These are phyloP conservation scores for Chrysolina oricalcia DNA, from an alignment of 2,888 invertebrate genomes.

Conservation along the genomic window DNA sequence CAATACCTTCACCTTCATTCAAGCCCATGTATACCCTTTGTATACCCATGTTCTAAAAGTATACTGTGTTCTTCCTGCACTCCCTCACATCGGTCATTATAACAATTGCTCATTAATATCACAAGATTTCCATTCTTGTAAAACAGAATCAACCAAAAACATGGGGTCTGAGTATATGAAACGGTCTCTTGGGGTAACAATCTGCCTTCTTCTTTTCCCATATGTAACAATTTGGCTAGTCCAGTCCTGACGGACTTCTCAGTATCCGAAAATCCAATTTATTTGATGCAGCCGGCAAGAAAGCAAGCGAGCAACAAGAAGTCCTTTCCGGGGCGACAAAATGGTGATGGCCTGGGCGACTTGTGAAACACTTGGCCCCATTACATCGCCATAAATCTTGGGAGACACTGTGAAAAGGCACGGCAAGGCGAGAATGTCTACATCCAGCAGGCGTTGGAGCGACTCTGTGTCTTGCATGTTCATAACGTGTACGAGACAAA, in stretches of 20 bases:
- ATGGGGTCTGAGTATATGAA: too few relatives aligned
- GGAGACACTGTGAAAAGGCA: slow-evolving; percentile 61
- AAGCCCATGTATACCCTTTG: too few relatives aligned
- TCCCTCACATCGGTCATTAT: too few relatives aligned
- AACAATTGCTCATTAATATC: too few relatives aligned
- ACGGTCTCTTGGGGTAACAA: too few relatives aligned
- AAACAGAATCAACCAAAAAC: too few relatives aligned
- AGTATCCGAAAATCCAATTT: slow-evolving; percentile 68
- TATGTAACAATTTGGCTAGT: background rate
- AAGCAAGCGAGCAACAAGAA: slow-evolving; percentile 66
- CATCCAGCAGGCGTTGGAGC: slow-evolving; percentile 56
- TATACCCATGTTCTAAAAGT: too few relatives aligned
- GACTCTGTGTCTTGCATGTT: slow-evolving; percentile 62
- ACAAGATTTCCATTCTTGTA: too few relatives aligned
- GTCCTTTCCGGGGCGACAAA: slow-evolving; percentile 71
- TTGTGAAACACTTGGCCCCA: slow-evolving; percentile 78
- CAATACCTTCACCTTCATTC: too few relatives aligned
- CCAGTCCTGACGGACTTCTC: slow-evolving; percentile 36
- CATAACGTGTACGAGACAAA: slow-evolving; percentile 68
- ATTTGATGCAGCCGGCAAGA: slow-evolving; percentile 64
- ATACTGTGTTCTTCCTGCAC: too few relatives aligned
- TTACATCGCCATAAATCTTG: slow-evolving; percentile 77
- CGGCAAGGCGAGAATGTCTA: slow-evolving; percentile 65
- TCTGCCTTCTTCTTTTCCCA: too few relatives aligned
- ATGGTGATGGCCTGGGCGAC: slow-evolving; percentile 77